Percentiles rank a stretch among this genome's conserved stretches.
phyloP scores from a whole-genome alignment of 2,113 vertebrate genomes.

The Vulpes vulpes region DNA sequence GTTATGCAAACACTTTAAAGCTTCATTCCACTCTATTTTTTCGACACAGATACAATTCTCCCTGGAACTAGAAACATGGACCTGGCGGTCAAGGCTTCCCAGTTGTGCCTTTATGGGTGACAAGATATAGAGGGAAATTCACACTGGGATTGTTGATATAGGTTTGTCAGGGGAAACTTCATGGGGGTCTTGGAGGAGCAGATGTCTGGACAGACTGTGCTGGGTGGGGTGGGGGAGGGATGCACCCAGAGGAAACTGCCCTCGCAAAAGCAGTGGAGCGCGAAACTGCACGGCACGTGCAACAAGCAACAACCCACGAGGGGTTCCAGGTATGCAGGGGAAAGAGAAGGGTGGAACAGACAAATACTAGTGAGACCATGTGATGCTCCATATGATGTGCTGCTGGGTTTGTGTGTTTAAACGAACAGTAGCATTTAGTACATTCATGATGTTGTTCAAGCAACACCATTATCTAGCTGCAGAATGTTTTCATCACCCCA shows the following conservation, averaged over 20 bases:
- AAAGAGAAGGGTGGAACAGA: neutral
- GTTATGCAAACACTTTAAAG: constrained; percentile 47
- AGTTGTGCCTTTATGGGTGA: neutral
- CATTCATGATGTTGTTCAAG: neutral
- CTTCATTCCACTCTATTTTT: constrained; percentile 21
- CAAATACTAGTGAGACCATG: neutral
- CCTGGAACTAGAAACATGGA: neutral
- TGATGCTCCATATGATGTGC: neutral
- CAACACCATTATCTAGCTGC: neutral
- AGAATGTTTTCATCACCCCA: neutral
- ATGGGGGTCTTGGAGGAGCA: neutral
- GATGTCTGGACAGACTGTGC: neutral
- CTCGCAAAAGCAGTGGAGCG: rapidly evolving
- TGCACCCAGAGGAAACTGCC: neutral
- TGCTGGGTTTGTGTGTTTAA: neutral
- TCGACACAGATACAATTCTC: neutral
- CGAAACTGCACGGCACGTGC: rapidly evolving
- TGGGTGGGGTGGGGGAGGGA: too few relatives aligned
- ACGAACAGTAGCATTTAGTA: neutral
- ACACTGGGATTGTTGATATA: neutral
- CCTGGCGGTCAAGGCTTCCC: neutral
- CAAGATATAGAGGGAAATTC: neutral
- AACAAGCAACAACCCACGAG: neutral
- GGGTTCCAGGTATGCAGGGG: neutral
- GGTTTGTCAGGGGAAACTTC: neutral